These are phyloP conservation scores for Acrobasis suavella DNA, from an alignment of 2,888 invertebrate genomes.

Conservation along the genomic window DNA sequence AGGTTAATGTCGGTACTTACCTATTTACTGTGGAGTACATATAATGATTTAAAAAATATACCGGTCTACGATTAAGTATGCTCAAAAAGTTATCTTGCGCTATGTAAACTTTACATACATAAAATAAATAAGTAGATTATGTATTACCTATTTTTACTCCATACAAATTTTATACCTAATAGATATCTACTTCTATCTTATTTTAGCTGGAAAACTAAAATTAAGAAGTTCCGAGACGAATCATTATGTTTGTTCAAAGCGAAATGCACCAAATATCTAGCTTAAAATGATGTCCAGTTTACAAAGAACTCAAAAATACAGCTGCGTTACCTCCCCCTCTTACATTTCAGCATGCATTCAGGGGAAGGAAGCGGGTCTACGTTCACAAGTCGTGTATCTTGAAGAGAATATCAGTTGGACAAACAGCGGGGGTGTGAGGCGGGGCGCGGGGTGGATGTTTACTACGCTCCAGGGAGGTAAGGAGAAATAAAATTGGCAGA, in stretches of 20 bases:
- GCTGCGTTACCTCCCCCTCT: conserved; percentile 36
- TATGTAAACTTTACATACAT: too few relatives aligned
- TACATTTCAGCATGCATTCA: conserved; percentile 33
- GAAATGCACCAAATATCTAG: conserved; percentile 56
- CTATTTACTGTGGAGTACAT: too few relatives aligned
- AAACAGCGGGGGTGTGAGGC: conserved; percentile 55
- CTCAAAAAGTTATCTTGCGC: too few relatives aligned
- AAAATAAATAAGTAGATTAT: neutral
- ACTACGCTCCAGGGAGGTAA: conserved; percentile 75
- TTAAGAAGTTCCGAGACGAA: conserved; percentile 71
- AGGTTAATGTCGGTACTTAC: too few relatives aligned
- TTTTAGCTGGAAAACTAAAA: conserved; percentile 30
- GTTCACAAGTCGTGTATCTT: conserved; percentile 60
- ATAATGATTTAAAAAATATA: too few relatives aligned
- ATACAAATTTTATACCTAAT: neutral
- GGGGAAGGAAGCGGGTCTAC: conserved; percentile 46
- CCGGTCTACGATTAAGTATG: too few relatives aligned
- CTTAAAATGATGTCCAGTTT: conserved; percentile 53
- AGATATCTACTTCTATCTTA: neutral
- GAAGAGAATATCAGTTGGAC: conserved; percentile 75
- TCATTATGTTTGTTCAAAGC: conserved; percentile 62
- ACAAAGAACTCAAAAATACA: conserved; percentile 47
- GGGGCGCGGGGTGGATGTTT: conserved; percentile 65
- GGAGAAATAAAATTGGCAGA: conserved; percentile 79
- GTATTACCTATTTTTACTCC: too few relatives aligned